These are phyloP conservation scores for Phenganax marumi DNA, from an alignment of 92 coral and sea anemone genomes.

Conservation along the genomic window DNA sequence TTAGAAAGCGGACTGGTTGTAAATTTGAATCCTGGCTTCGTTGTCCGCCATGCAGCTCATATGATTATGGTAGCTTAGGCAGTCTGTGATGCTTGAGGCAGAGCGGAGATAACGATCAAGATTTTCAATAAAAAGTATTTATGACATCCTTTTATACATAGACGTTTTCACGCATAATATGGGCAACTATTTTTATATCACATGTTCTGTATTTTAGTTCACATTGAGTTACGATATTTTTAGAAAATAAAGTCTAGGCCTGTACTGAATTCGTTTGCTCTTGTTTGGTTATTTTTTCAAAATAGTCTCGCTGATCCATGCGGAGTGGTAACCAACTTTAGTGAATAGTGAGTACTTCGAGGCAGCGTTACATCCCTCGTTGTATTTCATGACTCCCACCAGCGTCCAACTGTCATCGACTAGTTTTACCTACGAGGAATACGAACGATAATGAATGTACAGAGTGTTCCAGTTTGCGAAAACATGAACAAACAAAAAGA, in stretches of 20 bases:
- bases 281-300: neutral
- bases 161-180: too few species aligned
- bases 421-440: conserved; percentile 45
- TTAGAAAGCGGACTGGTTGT: conserved; percentile 72
- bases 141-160: too few species aligned
- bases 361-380: conserved; percentile 71
- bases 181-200: neutral
- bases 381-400: conserved; percentile 72
- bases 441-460: neutral
- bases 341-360: conserved; percentile 76
- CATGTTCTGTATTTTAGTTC: too few species aligned
- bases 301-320: conserved; percentile 59
- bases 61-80: conserved; percentile 96
- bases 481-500: too few species aligned
- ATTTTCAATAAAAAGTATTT: too few species aligned
- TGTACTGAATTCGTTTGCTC: neutral
- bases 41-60: conserved; percentile 94
- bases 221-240: neutral
- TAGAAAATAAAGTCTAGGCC: neutral
- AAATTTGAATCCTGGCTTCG: conserved; percentile 92
- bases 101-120: conserved; percentile 8
- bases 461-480: too few species aligned
- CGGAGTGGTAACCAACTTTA: conserved; percentile 50
- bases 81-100: conserved; percentile 56
- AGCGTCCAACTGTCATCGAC: conserved; percentile 70